Evolutionary conservation across 2,113 vertebrate genomes (phyloP).

Genomic region (rat (Rattus norvegicus)): GRCr8 NC_086027.1:24414001-24414500

Average conservation of each 20-base stretch:
- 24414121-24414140: constrained; percentile 21
- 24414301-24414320: neutral
- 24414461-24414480: neutral
- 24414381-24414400: neutral
- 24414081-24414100: constrained; percentile 4
- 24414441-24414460: neutral
- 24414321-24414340: neutral
- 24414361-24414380: neutral
- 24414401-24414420: neutral
- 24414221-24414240: neutral
- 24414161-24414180: neutral
- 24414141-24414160: neutral
- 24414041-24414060: neutral
- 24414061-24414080: constrained; percentile 42
- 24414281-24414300: neutral
- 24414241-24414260: neutral
- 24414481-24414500: neutral
- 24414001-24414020: constrained; percentile 23
- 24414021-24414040: neutral
- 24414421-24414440: neutral
- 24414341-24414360: constrained; percentile 5
- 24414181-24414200: neutral
- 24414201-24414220: neutral
- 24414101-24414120: neutral
- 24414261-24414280: constrained; percentile 10